Evolutionary conservation across 2,797 vertebrate genomes (phyloP), one percentile per base, ranked within the genome.

Genomic region (Chelmon rostratus): DNA sequence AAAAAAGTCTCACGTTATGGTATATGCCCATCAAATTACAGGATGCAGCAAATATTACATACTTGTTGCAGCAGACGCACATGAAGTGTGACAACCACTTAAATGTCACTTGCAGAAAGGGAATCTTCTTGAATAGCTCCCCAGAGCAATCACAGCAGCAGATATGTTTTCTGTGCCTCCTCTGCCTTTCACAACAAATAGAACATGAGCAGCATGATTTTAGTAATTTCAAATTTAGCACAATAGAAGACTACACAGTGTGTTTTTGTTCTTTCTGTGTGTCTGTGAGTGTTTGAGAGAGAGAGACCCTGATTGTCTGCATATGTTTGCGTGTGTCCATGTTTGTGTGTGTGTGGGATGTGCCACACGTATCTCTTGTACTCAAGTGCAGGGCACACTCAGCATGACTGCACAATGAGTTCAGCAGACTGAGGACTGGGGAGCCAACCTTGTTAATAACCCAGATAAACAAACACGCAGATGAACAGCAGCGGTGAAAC

Each of bases 381-480:
- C 62, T 86, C 10, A 11, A 80, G 73, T 87, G 71, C 23, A 37
- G 81, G 69, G 28, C 28, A 52, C 65, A 58, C 68, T 67, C 42
- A n/a, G 42, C 84, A 78, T 85, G 82, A 76, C 73, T 79, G 76
- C 89, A 88, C 91, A 92, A 84, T 88, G 78, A 76, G 75, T 86
- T 88, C 76, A 83, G 81, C 83, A 63, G 77, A 78, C 81, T 73
- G 79, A 85, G 82, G 78, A 85, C 77, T 33, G 35, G 61, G 84
- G 84, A 88, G 72, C 23, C 46, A 76, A 90, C 88, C 88, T 87
- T 83, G 78, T 89, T 92, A 87, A 90, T 89, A 90, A 89, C 80
- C 83, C 86, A 89, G 84, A 91, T 87, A 91, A 93, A 93, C 89
- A 92, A 92, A 89, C 86, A 87, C 21, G 23, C 73, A 79, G 80